phyloP scores from a whole-genome alignment of 2,888 invertebrate species.

The Papilio elwesi region DNA sequence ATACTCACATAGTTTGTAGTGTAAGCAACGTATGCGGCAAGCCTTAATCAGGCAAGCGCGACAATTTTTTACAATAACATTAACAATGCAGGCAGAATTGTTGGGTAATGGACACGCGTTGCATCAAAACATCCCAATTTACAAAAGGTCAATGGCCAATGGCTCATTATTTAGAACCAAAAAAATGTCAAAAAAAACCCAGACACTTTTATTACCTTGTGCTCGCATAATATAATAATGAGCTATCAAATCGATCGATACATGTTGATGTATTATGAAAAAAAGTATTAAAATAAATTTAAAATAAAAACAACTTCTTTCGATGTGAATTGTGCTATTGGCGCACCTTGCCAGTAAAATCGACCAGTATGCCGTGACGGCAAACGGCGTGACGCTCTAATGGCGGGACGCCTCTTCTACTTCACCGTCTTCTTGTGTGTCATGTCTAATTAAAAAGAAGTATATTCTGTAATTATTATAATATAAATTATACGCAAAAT shows the following conservation, averaged over 20 bases:
- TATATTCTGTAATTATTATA: too few relatives aligned
- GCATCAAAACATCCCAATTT: background rate
- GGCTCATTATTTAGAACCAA: background rate
- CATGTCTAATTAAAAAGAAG: too few relatives aligned
- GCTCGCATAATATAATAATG: slow-evolving; percentile 13
- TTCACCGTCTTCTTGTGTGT: too few relatives aligned
- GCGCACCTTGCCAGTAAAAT: too few relatives aligned
- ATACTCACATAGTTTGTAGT: too few relatives aligned
- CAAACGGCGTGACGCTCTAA: too few relatives aligned
- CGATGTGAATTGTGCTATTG: too few relatives aligned
- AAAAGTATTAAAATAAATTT: slow-evolving; percentile 10
- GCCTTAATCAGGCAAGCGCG: background rate
- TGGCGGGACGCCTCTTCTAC: too few relatives aligned
- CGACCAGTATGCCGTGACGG: too few relatives aligned
- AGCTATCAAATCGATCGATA: slow-evolving; percentile 17
- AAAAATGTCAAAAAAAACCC: slow-evolving; percentile 3
- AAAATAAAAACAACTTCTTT: background rate
- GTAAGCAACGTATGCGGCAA: background rate
- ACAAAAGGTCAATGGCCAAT: background rate
- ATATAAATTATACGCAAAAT: too few relatives aligned
- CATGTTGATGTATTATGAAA: slow-evolving; percentile 7
- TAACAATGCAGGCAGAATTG: background rate
- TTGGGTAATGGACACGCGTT: background rate
- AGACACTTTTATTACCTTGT: slow-evolving; percentile 4
- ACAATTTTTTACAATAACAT: background rate